Conservation (phyloP, 1,140 invertebrate species). For the Drosophila yakuba region DNA sequence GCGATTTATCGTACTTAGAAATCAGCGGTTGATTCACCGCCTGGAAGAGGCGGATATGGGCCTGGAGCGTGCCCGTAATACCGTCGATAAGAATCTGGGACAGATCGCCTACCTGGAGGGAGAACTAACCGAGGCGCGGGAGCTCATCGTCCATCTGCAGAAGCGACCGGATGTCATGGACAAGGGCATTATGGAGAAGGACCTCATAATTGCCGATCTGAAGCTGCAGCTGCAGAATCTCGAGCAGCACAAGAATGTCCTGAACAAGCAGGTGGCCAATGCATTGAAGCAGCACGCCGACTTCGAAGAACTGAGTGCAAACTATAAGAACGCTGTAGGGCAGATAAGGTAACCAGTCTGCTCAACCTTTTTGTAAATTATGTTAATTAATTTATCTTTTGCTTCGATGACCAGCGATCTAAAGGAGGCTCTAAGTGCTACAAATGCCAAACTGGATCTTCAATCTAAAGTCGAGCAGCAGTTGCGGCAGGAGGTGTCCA, state of each 20-base stretch:
- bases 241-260: conserved; percentile 5
- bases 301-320: background rate
- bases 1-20: conserved; percentile 6
- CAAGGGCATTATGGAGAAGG: background rate
- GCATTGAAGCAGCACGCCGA: background rate
- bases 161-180: conserved; percentile 3
- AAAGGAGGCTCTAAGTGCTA: background rate
- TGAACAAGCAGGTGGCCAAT: background rate
- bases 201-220: conserved; percentile 14
- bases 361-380: background rate
- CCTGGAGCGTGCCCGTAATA: background rate
- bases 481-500: conserved; percentile 14
- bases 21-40: background rate
- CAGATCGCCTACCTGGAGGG: conserved; percentile 5
- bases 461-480: background rate
- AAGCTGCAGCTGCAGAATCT: conserved; percentile 8
- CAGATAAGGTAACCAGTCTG: conserved; percentile 9
- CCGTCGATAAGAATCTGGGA: background rate
- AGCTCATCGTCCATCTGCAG: background rate
- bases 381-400: background rate
- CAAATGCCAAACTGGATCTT: background rate
- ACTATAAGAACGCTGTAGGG: background rate
- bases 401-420: conserved; percentile 17
- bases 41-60: conserved; percentile 11
- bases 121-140: background rate